Percentiles rank a stretch among this genome's conserved stretches.
Conservation (phyloP, 1,140 invertebrate species). For the Alviniconcha marisindica region DNA sequence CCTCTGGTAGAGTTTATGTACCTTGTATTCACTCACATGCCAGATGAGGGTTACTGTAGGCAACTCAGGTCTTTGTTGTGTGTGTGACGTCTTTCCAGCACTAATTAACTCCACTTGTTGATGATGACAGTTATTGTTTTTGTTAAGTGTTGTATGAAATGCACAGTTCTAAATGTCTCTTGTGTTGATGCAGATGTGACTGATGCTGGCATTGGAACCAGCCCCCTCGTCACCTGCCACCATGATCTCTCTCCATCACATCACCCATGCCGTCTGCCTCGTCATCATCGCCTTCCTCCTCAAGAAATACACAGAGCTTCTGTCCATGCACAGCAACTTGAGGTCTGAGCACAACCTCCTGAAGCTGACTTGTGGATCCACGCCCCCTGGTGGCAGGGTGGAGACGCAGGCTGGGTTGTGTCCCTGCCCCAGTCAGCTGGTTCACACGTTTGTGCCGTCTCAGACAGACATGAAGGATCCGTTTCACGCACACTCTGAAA, state of each 20-base stretch:
- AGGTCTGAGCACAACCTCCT: background rate
- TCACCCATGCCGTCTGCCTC: constrained; percentile 46
- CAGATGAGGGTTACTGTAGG: too few species aligned
- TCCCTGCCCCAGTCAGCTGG: background rate
- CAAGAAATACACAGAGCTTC: constrained; percentile 43
- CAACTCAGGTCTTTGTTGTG: too few species aligned
- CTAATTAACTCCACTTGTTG: too few species aligned
- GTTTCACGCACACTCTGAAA: background rate
- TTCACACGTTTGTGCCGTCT: background rate
- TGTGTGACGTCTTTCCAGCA: too few species aligned
- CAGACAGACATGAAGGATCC: background rate
- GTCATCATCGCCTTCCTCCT: constrained; percentile 45
- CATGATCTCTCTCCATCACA: constrained; percentile 43
- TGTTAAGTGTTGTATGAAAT: background rate
- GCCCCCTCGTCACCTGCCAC: background rate
- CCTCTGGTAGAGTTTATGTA: too few species aligned
- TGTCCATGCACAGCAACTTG: constrained; percentile 35
- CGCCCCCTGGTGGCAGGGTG: too few species aligned
- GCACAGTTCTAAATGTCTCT: background rate
- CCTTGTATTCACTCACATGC: too few species aligned
- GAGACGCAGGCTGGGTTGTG: background rate
- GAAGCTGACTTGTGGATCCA: background rate
- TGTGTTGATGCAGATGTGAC: background rate
- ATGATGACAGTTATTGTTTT: background rate
- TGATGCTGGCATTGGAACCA: background rate